Evolutionary conservation across 2,797 vertebrate species (phyloP).

Genomic region (Amblyopsis hoosieri): DNA sequence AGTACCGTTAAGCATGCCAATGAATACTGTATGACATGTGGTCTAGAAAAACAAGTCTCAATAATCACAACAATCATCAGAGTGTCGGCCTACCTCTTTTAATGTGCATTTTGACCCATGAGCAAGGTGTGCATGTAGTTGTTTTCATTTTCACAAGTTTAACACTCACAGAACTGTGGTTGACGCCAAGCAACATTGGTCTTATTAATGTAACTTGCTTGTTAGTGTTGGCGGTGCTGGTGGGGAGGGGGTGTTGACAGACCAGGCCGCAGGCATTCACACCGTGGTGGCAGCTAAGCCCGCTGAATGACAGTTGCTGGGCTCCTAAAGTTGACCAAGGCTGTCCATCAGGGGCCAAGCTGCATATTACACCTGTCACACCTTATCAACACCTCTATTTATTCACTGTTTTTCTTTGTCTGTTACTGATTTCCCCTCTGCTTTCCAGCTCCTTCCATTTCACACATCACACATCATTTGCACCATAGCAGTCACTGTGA

Average conservation of each 20-base stretch:
- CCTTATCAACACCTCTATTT: conserved; percentile 65
- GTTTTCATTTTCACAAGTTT: not conserved
- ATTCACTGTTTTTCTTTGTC: conserved; percentile 30
- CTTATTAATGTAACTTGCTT: no score
- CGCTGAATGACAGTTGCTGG: conserved; percentile 47
- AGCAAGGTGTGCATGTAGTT: not conserved
- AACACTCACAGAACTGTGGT: not conserved
- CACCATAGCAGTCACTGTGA: conserved; percentile 49
- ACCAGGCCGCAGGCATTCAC: conserved; percentile 31
- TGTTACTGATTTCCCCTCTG: conserved; percentile 56
- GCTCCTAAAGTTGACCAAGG: conserved; percentile 54
- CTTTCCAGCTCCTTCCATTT: conserved; percentile 44
- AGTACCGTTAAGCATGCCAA: not conserved
- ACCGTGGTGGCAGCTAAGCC: conserved; percentile 1
- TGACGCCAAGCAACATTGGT: no score
- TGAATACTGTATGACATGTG: not conserved
- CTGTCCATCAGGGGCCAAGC: conserved; percentile 60
- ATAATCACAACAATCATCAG: no score
- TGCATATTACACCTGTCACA: conserved; percentile 70
- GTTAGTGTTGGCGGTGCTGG: not conserved
- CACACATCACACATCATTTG: conserved; percentile 62
- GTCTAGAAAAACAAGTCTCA: not conserved
- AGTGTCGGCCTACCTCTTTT: not conserved
- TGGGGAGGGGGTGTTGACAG: conserved; percentile 29
- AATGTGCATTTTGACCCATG: not conserved